phyloP scores from a whole-genome alignment of 2,888 invertebrate genomes.

The Erpobdella octoculata region DNA sequence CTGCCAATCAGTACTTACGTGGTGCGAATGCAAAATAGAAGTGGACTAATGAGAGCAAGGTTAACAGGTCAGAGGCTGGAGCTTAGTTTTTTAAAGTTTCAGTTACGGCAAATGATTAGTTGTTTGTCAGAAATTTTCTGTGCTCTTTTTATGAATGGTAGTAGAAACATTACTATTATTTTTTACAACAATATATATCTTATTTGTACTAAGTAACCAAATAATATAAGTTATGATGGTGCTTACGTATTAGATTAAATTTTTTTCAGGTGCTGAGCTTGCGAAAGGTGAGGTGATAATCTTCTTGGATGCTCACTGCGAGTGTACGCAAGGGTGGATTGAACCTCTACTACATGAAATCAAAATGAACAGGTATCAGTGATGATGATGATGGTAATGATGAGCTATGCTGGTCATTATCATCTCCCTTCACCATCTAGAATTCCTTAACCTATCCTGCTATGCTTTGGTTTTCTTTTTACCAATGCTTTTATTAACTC shows the following conservation, averaged over 20 bases:
- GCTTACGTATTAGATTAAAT: no score
- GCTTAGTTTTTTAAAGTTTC: background rate
- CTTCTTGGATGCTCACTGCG: slow-evolving; percentile 24
- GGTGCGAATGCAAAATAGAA: slow-evolving; percentile 80
- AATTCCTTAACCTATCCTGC: no score
- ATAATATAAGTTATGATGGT: no score
- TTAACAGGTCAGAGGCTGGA: slow-evolving; percentile 79
- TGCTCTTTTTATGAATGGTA: background rate
- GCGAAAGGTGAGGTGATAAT: slow-evolving; percentile 11
- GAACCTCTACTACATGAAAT: slow-evolving; percentile 9
- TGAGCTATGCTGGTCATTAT: no score
- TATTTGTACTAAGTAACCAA: background rate
- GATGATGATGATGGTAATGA: background rate
- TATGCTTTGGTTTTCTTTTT: no score
- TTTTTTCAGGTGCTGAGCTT: slow-evolving; percentile 1
- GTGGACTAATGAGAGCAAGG: slow-evolving; percentile 89
- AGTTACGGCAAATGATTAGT: background rate
- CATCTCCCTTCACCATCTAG: no score
- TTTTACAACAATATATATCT: background rate
- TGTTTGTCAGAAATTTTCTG: background rate
- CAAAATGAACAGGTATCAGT: background rate
- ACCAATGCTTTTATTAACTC: background rate
- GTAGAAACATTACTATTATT: background rate
- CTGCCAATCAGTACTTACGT: slow-evolving; percentile 78
- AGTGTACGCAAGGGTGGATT: slow-evolving; percentile 22